Evolutionary conservation across 2,888 invertebrate species (phyloP).

Genomic region (Zeuzera pyrina): DNA sequence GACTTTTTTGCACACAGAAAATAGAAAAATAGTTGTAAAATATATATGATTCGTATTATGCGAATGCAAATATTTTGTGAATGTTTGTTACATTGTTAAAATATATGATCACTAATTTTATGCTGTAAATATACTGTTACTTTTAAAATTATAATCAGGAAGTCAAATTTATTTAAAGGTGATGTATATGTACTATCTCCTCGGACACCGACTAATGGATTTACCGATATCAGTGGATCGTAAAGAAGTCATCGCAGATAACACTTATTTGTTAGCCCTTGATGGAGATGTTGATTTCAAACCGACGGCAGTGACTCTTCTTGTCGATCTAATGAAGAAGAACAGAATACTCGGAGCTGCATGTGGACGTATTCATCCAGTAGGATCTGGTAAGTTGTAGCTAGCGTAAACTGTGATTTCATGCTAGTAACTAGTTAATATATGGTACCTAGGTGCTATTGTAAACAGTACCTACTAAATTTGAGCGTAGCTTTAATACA

Average conservation of each 20-base stretch:
- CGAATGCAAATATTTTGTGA: no score
- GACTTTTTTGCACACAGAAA: no score
- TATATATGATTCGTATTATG: no score
- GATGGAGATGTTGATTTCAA: constrained; percentile 94
- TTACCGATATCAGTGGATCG: constrained; percentile 70
- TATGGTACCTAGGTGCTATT: no score
- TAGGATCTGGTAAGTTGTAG: constrained; percentile 73
- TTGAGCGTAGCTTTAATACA: no score
- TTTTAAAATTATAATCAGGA: no score
- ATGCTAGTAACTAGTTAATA: background rate
- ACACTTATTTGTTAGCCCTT: constrained; percentile 87
- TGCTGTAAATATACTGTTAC: no score
- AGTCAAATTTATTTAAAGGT: no score
- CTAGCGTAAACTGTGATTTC: background rate
- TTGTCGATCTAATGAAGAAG: constrained; percentile 90
- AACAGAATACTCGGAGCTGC: constrained; percentile 87
- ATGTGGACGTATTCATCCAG: constrained; percentile 92
- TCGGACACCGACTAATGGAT: constrained; percentile 86
- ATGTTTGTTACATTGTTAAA: no score
- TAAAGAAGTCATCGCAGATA: constrained; percentile 81
- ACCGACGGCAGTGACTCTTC: constrained; percentile 82
- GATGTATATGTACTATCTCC: constrained; percentile 95
- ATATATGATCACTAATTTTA: no score
- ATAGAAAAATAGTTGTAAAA: no score
- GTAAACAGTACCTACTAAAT: background rate